These are phyloP conservation scores for Ophion ventricosus DNA, from an alignment of 2,888 invertebrate genomes.

Conservation along the genomic window DNA sequence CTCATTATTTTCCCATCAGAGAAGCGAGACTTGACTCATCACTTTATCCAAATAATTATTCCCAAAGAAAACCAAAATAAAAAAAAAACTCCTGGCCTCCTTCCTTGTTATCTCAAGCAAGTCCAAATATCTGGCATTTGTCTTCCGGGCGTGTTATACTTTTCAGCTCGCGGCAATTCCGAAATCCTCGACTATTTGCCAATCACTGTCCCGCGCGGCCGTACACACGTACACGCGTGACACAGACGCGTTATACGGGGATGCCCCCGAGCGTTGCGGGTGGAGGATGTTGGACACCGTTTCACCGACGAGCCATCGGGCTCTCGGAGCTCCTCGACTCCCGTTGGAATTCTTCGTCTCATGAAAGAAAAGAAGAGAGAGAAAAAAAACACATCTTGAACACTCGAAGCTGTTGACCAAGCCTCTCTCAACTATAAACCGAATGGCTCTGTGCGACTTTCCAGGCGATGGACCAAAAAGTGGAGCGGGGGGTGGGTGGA, in stretches of 20 bases:
- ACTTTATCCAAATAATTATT: neutral
- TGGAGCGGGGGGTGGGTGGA: neutral
- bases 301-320: constrained; percentile 31
- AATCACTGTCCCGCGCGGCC: neutral
- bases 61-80: neutral
- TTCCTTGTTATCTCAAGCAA: neutral
- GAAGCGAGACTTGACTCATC: neutral
- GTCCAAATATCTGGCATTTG: neutral
- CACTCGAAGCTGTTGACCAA: constrained; percentile 52
- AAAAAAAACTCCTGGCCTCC: neutral
- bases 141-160: neutral
- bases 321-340: constrained; percentile 27
- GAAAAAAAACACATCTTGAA: constrained; percentile 39
- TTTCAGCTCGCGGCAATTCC: constrained; percentile 2
- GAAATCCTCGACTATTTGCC: constrained; percentile 26
- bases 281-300: constrained; percentile 30
- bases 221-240: neutral
- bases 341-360: constrained; percentile 25
- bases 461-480: constrained; percentile 19
- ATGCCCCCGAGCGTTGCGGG: constrained; percentile 23
- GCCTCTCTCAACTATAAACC: constrained; percentile 14
- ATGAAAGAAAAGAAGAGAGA: neutral
- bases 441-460: constrained; percentile 36
- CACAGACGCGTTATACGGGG: neutral
- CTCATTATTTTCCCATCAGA: neutral